A percentile compares a stretch with the other conserved stretches of the same genome.
Conservation (phyloP, 2,113 vertebrate species). For the Excalfactoria chinensis region DNA sequence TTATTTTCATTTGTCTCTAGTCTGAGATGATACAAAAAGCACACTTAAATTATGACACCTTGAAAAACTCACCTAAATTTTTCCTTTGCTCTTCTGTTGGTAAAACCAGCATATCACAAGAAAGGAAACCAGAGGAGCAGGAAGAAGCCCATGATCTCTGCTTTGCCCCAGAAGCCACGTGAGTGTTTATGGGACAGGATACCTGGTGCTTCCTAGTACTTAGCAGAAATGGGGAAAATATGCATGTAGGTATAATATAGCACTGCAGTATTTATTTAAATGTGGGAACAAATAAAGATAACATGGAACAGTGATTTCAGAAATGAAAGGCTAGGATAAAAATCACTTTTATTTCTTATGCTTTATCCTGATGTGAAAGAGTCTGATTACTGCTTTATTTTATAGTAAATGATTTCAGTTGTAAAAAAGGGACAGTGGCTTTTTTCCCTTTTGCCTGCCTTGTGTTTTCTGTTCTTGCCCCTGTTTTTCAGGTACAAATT, state of each 20-base stretch:
- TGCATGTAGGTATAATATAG: too few species aligned
- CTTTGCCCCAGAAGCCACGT: not conserved
- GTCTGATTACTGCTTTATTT: not conserved
- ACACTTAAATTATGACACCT: not conserved
- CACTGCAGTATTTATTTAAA: not conserved
- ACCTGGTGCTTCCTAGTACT: not conserved
- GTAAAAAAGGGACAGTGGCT: not conserved
- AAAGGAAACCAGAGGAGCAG: not conserved
- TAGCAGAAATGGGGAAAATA: not conserved
- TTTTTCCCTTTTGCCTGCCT: not conserved
- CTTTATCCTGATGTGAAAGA: not conserved
- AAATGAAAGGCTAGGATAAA: not conserved
- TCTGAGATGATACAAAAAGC: accelerated
- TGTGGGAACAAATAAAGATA: not conserved
- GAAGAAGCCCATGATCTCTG: not conserved
- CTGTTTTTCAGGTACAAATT: not conserved
- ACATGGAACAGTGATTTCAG: not conserved
- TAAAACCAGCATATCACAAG: not conserved
- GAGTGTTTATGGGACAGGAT: accelerated
- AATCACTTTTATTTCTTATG: not conserved
- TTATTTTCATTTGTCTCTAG: not conserved
- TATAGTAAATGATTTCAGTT: not conserved
- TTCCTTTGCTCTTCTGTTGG: not conserved
- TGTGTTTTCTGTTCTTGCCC: not conserved
- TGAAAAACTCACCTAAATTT: not conserved